Evolutionary conservation across 1,140 invertebrate genomes (phyloP).

Genomic region (Ladona fulva): DNA sequence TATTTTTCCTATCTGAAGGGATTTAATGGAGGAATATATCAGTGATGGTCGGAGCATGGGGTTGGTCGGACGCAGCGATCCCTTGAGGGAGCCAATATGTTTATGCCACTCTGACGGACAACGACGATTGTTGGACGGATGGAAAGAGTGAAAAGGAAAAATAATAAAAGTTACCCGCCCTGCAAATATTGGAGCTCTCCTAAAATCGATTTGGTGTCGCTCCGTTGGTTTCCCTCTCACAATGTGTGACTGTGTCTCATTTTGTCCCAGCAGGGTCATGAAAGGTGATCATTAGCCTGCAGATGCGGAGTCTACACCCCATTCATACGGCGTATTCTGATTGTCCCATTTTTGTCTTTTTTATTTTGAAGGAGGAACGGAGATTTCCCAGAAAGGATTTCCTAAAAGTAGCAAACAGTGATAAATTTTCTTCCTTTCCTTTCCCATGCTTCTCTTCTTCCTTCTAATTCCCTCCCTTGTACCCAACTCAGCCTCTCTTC

Average conservation of each 20-base stretch:
- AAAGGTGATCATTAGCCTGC: constrained; percentile 4
- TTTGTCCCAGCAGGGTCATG: neutral
- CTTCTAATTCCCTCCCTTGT: neutral
- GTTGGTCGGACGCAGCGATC: too few species aligned
- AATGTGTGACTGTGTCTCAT: constrained; percentile 5
- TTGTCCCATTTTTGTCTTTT: constrained; percentile 1
- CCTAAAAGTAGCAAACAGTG: neutral
- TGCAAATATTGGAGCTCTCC: constrained; percentile 3
- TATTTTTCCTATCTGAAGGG: too few species aligned
- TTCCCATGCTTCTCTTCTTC: neutral
- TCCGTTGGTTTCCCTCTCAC: neutral
- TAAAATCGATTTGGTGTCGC: neutral
- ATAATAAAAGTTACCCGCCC: neutral
- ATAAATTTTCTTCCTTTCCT: neutral
- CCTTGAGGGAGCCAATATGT: too few species aligned
- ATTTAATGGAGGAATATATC: too few species aligned
- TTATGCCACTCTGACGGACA: too few species aligned
- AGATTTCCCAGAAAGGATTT: neutral
- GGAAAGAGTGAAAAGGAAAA: neutral
- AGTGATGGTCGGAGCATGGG: too few species aligned
- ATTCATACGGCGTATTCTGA: neutral
- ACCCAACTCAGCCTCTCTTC: constrained; percentile 16
- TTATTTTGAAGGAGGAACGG: constrained; percentile 8
- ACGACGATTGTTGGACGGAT: too few species aligned
- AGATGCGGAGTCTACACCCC: neutral